Percentiles rank a stretch among this genome's conserved stretches.
Conservation (phyloP, 2,113 vertebrate species). For the Strix aluco region DNA sequence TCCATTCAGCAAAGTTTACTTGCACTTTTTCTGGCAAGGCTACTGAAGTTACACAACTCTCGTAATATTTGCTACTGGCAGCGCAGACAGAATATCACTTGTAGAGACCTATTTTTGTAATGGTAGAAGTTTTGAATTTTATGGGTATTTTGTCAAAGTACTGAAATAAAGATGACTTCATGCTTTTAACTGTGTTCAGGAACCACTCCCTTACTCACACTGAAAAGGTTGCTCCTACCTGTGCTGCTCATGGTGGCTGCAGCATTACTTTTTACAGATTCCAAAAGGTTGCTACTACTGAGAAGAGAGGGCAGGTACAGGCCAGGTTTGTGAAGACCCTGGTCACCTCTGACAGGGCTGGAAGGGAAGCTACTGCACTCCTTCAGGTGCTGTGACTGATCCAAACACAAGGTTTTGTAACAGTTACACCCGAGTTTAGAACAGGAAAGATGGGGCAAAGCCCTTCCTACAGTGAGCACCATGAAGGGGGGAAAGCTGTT, state of each 20-base stretch:
- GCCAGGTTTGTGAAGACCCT: neutral
- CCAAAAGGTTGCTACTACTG: accelerated
- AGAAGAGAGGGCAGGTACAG: neutral
- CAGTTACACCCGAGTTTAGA: neutral
- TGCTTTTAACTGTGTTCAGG: slow-evolving; percentile 77
- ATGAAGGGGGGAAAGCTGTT: neutral
- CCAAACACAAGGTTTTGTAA: neutral
- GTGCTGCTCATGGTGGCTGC: neutral
- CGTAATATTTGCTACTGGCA: slow-evolving; percentile 83
- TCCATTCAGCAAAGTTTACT: slow-evolving; percentile 76
- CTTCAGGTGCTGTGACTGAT: neutral
- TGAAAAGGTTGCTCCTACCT: neutral
- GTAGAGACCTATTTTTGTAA: slow-evolving; percentile 99
- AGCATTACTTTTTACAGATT: neutral
- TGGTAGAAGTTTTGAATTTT: slow-evolving; percentile 95
- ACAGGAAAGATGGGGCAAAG: accelerated
- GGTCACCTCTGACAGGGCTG: neutral
- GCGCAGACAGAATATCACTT: slow-evolving; percentile 85
- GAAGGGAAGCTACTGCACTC: neutral
- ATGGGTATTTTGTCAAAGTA: slow-evolving; percentile 98
- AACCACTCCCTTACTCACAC: neutral
- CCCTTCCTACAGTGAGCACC: neutral
- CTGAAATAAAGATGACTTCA: slow-evolving; percentile 93
- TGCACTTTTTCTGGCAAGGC: slow-evolving; percentile 79
- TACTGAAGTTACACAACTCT: slow-evolving; percentile 86